These are phyloP conservation scores for Leucophora obtusa DNA, from an alignment of 2,888 invertebrate species.

Conservation along the genomic window DNA sequence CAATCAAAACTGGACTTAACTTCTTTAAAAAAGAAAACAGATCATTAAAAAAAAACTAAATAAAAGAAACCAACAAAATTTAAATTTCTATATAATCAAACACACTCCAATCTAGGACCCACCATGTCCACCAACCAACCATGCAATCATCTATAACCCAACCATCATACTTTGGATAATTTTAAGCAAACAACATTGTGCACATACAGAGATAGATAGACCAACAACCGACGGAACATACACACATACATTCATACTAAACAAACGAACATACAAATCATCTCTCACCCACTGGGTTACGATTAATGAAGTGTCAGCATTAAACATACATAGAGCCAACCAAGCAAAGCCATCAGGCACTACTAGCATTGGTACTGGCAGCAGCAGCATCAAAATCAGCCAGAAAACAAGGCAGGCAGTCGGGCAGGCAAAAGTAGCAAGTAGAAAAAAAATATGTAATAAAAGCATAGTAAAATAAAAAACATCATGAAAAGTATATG, in stretches of 20 bases:
- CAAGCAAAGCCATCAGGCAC: constrained; percentile 12
- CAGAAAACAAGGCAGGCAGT: constrained; percentile 6
- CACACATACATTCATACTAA: constrained; percentile 6
- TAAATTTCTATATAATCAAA: constrained; percentile 3
- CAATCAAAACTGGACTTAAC: no score
- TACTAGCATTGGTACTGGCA: neutral
- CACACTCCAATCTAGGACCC: constrained; percentile 13
- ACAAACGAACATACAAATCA: constrained; percentile 32
- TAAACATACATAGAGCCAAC: constrained; percentile 55
- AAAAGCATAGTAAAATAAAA: constrained; percentile 16
- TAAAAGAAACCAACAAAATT: neutral
- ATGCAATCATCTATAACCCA: constrained; percentile 57
- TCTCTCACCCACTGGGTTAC: constrained; percentile 59
- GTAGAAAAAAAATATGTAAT: constrained; percentile 25
- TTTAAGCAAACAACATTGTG: constrained; percentile 29
- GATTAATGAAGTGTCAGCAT: constrained; percentile 65
- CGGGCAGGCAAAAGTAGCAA: constrained; percentile 31
- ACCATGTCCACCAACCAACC: constrained; percentile 39
- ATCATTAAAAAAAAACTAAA: no score
- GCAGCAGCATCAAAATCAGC: neutral
- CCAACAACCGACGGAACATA: neutral
- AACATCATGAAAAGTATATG: constrained; percentile 58
- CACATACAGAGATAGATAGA: constrained; percentile 1
- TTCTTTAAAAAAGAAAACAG: no score
- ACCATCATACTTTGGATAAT: constrained; percentile 45